Base-by-base conservation (phyloP, 2,888 invertebrate species). In the Empis livida region DNA sequence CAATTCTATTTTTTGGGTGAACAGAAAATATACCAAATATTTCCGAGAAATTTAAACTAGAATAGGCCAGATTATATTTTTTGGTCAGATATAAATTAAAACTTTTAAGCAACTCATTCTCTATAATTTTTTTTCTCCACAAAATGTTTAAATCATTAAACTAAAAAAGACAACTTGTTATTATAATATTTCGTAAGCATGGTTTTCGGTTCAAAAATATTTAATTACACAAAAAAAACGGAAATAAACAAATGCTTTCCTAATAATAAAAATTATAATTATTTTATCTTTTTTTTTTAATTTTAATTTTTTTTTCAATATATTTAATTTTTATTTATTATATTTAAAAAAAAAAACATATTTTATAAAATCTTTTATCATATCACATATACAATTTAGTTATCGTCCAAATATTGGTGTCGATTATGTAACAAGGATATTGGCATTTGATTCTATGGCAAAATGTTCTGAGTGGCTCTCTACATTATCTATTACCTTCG, bases 361-460 rank as follows among this genome's bases (percentile, higher is more conserved):
- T 35, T 42, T 41, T 38, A 49, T 58, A 57, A 69, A 60, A 65
- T 65, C 61, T 73, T 72, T 62, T 75, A 72, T 67, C 47, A 48
- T 32, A 40, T 44, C 20, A 45, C 15, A 41, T 35, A 37, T 47
- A 37, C n/a, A 17, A 72, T 80, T 70, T 84, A 93, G 94, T 80
- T 94, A 90, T 79, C 93, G 94, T 65, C 94, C 90, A 74, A 80
- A 77, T 71, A 79, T 96, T 75, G 82, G 86, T 62, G 79, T 92
- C 74, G 81, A 82, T 70, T 87, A 84, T 80, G 77, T 96, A 73
- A 74, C 80, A 68, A 80, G 82, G 71, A 84, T 88, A 76, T 78
- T 96, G 79, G 90, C 86, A 66, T 93, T 94, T 78, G 80, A 82
- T 63, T 81, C 84, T 59, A 73, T 73, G 67, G 82, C 83, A 70